Evolutionary conservation across 2,888 invertebrate species (phyloP).

Genomic region (Rhorus exstirpatorius): DNA sequence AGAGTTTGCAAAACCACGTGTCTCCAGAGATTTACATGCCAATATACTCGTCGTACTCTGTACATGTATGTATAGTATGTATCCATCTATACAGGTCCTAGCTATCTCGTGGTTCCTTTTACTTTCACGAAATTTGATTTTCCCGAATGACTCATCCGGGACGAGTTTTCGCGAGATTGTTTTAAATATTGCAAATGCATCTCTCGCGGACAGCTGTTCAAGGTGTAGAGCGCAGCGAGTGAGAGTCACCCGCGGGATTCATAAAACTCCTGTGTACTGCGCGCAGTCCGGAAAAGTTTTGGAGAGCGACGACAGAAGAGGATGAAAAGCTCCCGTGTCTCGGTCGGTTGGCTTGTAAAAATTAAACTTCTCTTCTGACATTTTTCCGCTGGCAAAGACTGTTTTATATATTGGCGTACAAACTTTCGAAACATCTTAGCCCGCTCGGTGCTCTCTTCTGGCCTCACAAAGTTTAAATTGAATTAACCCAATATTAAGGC

Average conservation of each 20-base stretch:
- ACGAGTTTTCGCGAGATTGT: constrained; percentile 76
- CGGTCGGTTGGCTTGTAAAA: constrained; percentile 71
- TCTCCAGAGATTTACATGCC: constrained; percentile 37
- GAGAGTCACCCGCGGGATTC: constrained; percentile 49
- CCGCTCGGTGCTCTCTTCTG: constrained; percentile 29
- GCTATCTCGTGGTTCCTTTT: neutral
- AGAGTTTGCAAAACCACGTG: constrained; percentile 10
- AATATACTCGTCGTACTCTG: constrained; percentile 1
- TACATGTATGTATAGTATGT: neutral
- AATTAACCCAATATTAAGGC: constrained; percentile 78
- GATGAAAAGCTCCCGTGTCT: constrained; percentile 9
- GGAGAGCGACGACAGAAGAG: constrained; percentile 46
- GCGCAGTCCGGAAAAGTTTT: constrained; percentile 60
- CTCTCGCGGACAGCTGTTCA: constrained; percentile 32
- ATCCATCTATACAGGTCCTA: neutral
- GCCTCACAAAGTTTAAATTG: constrained; percentile 78
- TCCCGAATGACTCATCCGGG: constrained; percentile 76
- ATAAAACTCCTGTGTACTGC: constrained; percentile 54
- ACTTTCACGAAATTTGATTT: constrained; percentile 53
- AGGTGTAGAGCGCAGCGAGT: constrained; percentile 4
- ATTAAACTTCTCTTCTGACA: constrained; percentile 74
- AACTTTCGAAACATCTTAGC: constrained; percentile 59
- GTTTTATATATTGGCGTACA: constrained; percentile 63
- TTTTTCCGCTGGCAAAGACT: constrained; percentile 63
- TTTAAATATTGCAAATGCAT: constrained; percentile 78